Evolutionary conservation across 1,140 invertebrate species (phyloP), one percentile per base, ranked within the genome.

Genomic region (Glomeris maerens): DNA sequence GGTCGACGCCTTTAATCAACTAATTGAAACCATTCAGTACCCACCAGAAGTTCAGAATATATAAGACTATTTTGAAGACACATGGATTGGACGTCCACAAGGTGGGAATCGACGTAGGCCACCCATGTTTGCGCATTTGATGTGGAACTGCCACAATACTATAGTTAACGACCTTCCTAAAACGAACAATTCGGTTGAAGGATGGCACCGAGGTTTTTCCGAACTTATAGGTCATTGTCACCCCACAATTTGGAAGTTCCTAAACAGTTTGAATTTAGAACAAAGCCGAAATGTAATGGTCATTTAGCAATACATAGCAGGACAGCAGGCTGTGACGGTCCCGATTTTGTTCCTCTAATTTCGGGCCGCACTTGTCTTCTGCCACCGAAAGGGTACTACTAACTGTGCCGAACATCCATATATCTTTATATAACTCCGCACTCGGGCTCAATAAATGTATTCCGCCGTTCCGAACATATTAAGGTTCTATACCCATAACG

Each of bases 21-120:
- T 46, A 22, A 13, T 7, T 7, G 45, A 46, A 5, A 27, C 4
- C 7, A 27, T 7, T 31, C 5, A 5, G 7, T 46, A 13, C 5
- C 45, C 25, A 5, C 5, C 5, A 26, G 45, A 46, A 27, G 45
- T 27, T 5, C 13, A 29, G 23, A 23, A 5, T 27, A 5, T 46
- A 4, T 7, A 27, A 29, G 45, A 46, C 29, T 46, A 46, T 26
- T 46, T 46, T 26, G 45, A 46, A 26, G 45, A 46, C 20, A 46
- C 45, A 36, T 46, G 25, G 45, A 46, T 46, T 46, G 45, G 45
- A 7, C 7, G 41, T 17, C 41, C 41, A 44, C 7, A 36, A 10
- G 17, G 20, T 10, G 7, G 23, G n/a, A 7, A 27, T 36, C 14
- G 21, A 7, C 45, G 45, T 26, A 23, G 5, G 5, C 45, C 45